Evolutionary conservation across 1,140 invertebrate genomes (phyloP).

Genomic region (Apis dorsata): DNA sequence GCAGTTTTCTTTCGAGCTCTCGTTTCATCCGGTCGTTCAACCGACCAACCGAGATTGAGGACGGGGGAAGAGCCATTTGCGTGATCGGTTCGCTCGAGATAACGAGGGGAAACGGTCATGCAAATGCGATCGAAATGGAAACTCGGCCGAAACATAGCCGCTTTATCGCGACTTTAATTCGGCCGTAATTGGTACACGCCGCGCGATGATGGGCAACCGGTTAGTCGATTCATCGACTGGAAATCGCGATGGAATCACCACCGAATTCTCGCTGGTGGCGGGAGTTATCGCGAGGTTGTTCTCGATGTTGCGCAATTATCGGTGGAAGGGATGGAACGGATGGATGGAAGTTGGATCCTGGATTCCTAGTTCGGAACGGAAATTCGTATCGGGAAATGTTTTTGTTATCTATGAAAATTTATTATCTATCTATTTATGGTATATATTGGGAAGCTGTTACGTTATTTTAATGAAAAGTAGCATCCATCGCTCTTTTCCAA

Average conservation of each 20-base stretch:
- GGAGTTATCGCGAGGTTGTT: neutral
- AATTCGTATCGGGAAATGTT: too few species aligned
- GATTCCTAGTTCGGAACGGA: too few species aligned
- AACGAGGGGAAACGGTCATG: slow-evolving; percentile 49
- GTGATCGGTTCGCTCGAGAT: slow-evolving; percentile 57
- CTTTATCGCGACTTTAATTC: slow-evolving; percentile 46
- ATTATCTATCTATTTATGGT: too few species aligned
- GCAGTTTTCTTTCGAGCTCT: slow-evolving; percentile 38
- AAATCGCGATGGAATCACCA: neutral
- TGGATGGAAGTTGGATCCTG: too few species aligned
- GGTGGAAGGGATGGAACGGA: too few species aligned
- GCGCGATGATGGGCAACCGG: neutral
- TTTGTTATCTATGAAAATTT: too few species aligned
- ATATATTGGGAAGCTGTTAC: too few species aligned
- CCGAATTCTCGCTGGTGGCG: neutral
- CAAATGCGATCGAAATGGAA: slow-evolving; percentile 48
- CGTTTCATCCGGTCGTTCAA: slow-evolving; percentile 47
- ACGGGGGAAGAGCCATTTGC: slow-evolving; percentile 62
- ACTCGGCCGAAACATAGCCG: slow-evolving; percentile 32
- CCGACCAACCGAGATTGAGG: slow-evolving; percentile 54
- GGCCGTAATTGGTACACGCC: slow-evolving; percentile 20
- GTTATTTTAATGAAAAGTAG: too few species aligned
- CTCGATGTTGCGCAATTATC: neutral
- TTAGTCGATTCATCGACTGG: neutral
- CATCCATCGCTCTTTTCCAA: too few species aligned